Evolutionary conservation across 2,888 invertebrate species (phyloP), one percentile per base, ranked within the genome.

Genomic region (Rhamphomyia laevipes): DNA sequence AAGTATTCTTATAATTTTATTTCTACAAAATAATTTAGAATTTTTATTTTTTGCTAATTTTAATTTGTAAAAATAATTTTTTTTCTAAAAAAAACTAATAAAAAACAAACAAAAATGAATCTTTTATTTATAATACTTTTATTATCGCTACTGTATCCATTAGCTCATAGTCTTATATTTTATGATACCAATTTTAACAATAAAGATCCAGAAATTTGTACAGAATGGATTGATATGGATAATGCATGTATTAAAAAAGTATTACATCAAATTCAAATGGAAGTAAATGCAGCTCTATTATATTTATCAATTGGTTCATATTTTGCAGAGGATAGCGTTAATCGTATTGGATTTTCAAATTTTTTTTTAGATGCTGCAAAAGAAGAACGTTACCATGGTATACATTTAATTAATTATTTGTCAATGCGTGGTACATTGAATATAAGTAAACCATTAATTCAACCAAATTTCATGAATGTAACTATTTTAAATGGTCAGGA

Each of bases 361-460:
- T 71, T 87, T 60, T 93, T 93, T 75, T 83, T 90, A 65, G 81
- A 86, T 3, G 78, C 86, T 1, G 88, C 89, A 1, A 77, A 77
- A 12, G 94, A 94, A 66, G 94, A 95, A 68, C 77, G 92, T 45
- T 81, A 85, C 50, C 94, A 94, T 64, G 92, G 89, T 2, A 82
- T 85, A 62, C 87, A 88, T 65, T 73, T 95, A 30, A 86, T 94
- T 50, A 82, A 87, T 53, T 94, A 94, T 69, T 70, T 93, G 52
- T 77, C 88, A 46, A 88, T 89, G 86, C 80, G 94, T 63, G 88
- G 88, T 60, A 77, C 84, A 59, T 74, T 87, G 35, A 27, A 27
- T 27, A 27, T 6, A 2, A 27, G 6, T 9, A 27, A 7, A 27
- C 23, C 23, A 27, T 27, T 27, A 27, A 27, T 27, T 6, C 4